Percentiles rank a stretch among this genome's conserved stretches.
These are phyloP conservation scores for Pharmacophagus antenor DNA, from an alignment of 2,888 invertebrate species.

Conservation along the genomic window DNA sequence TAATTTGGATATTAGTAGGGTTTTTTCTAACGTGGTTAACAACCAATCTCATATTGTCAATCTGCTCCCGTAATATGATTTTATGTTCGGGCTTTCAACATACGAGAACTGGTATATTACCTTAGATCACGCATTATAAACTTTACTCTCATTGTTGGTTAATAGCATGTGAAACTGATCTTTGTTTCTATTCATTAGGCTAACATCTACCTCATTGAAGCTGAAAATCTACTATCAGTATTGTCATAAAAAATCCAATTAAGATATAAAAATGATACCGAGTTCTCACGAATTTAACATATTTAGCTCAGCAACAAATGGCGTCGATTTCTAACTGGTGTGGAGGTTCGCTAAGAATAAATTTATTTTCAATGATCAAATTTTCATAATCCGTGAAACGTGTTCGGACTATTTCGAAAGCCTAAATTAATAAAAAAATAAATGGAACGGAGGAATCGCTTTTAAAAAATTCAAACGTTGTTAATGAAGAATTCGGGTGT, in stretches of 20 bases:
- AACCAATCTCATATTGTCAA: too few relatives aligned
- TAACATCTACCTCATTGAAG: too few relatives aligned
- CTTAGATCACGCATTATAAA: too few relatives aligned
- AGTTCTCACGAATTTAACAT: background rate
- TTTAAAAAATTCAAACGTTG: background rate
- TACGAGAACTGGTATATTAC: too few relatives aligned
- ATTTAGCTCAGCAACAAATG: background rate
- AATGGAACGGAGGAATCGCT: constrained; percentile 1
- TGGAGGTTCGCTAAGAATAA: constrained; percentile 6
- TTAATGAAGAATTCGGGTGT: background rate
- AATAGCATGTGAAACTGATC: too few relatives aligned
- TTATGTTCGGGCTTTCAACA: too few relatives aligned
- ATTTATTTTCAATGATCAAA: constrained; percentile 19
- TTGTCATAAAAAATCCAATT: too few relatives aligned
- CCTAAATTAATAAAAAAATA: constrained; percentile 12
- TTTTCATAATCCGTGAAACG: constrained; percentile 21
- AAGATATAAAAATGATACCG: background rate
- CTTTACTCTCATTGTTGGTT: too few relatives aligned
- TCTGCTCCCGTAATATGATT: too few relatives aligned
- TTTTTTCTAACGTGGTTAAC: too few relatives aligned
- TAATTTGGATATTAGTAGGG: too few relatives aligned
- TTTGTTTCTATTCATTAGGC: too few relatives aligned
- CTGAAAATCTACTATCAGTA: background rate
- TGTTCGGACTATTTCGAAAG: constrained; percentile 13
- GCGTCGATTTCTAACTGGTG: constrained; percentile 5